phyloP scores from a whole-genome alignment of 2,113 vertebrate species.

The Oxyura jamaicensis region DNA sequence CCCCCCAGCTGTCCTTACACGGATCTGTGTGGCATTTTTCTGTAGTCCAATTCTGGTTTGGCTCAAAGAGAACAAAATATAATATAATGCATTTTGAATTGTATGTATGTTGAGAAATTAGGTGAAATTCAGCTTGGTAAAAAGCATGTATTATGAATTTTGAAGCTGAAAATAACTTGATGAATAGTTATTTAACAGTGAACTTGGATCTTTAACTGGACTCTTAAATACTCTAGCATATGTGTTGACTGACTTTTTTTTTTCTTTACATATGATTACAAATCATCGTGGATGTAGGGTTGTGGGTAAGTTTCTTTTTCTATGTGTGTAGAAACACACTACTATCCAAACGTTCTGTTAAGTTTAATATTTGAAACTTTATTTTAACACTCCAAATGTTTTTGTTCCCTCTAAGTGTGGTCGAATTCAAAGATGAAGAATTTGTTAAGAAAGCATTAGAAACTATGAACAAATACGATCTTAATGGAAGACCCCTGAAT shows the following conservation, averaged over 20 bases:
- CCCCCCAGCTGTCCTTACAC: conserved; percentile 52
- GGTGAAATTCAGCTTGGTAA: conserved; percentile 55
- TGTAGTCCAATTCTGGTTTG: conserved; percentile 55
- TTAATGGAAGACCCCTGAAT: conserved; percentile 95
- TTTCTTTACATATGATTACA: conserved; percentile 70
- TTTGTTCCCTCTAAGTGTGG: conserved; percentile 85
- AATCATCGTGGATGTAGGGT: conserved; percentile 83
- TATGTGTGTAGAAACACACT: conserved; percentile 36
- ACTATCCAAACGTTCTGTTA: neutral
- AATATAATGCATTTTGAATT: conserved; percentile 50
- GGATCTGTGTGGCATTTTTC: conserved; percentile 71
- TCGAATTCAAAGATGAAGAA: conserved; percentile 99
- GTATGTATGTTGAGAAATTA: conserved; percentile 42
- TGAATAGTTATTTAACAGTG: conserved; percentile 61
- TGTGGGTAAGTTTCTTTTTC: conserved; percentile 91
- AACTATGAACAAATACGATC: conserved; percentile 95
- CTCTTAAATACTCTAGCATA: conserved; percentile 4
- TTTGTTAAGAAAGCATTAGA: conserved; percentile 97
- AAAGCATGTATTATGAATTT: neutral
- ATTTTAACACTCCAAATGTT: conserved; percentile 56
- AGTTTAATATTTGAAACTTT: neutral
- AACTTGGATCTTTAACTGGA: conserved; percentile 67
- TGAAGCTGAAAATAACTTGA: conserved; percentile 55
- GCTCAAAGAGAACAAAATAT: conserved; percentile 46
- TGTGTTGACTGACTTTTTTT: conserved; percentile 75